Evolutionary conservation across 1,140 invertebrate species (phyloP).

Genomic region (Sitophilus oryzae): DNA sequence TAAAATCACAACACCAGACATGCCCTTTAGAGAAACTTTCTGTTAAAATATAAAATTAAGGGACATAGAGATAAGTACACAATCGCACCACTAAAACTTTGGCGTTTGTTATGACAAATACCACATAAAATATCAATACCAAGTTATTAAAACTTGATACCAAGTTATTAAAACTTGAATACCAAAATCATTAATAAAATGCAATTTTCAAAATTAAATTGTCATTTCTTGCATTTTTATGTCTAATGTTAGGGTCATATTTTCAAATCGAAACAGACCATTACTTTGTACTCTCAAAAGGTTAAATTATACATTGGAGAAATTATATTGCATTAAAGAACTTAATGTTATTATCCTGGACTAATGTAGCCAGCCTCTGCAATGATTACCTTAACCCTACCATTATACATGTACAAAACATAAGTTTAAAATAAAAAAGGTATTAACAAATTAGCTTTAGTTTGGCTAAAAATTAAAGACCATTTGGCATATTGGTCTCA

Average conservation of each 20-base stretch:
- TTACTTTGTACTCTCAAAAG: constrained; percentile 2
- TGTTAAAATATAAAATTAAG: constrained; percentile 3
- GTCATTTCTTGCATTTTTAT: constrained; percentile 25
- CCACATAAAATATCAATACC: constrained; percentile 28
- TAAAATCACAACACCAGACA: constrained; percentile 30
- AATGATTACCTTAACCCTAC: constrained; percentile 24
- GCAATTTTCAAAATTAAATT: constrained; percentile 36
- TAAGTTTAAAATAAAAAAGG: constrained; percentile 23
- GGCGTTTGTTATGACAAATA: constrained; percentile 24
- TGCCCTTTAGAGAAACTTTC: constrained; percentile 14
- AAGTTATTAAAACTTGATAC: constrained; percentile 9
- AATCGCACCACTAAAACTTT: constrained; percentile 33
- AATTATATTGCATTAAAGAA: too few species aligned
- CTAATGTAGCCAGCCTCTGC: constrained; percentile 16
- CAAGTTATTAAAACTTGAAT: too few species aligned
- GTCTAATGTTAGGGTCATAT: constrained; percentile 28
- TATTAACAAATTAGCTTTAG: constrained; percentile 19
- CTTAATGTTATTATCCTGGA: not conserved
- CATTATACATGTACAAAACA: constrained; percentile 29
- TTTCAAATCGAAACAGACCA: constrained; percentile 5
- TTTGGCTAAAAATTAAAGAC: constrained; percentile 7
- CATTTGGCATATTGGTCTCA: not conserved
- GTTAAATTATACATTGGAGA: too few species aligned
- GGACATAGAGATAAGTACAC: constrained; percentile 36
- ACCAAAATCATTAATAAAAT: constrained; percentile 38